phyloP scores from a whole-genome alignment of 2,113 vertebrate species.

The Glareola pratincola region DNA sequence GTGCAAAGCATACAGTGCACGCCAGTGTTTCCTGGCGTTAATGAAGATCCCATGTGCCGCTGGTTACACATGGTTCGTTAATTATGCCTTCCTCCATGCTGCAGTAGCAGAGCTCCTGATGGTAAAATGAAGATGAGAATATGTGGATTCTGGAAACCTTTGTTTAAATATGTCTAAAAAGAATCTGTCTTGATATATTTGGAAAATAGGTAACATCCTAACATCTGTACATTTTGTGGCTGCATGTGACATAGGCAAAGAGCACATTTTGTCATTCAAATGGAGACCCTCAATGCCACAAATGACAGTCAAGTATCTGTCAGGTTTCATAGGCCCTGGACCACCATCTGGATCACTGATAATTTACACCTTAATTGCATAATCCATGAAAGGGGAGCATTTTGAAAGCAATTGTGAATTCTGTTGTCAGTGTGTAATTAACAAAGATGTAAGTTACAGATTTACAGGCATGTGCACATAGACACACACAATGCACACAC shows the following conservation, averaged over 20 bases:
- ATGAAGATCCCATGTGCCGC: conserved; percentile 4
- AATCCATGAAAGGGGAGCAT: background rate
- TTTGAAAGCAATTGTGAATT: background rate
- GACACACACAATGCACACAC: background rate
- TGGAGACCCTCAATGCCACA: background rate
- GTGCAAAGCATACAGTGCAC: background rate
- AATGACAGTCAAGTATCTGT: background rate
- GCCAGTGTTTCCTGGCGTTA: background rate
- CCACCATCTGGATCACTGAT: background rate
- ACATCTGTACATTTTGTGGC: background rate
- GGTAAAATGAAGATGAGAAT: background rate
- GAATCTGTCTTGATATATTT: background rate
- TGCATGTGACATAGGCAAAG: background rate
- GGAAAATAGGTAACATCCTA: background rate
- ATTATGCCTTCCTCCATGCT: background rate
- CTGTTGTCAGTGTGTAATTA: background rate
- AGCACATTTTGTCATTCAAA: background rate
- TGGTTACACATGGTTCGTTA: background rate
- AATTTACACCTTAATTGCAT: background rate
- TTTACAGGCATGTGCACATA: background rate
- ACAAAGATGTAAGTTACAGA: background rate
- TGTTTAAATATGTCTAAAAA: background rate
- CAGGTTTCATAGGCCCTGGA: background rate
- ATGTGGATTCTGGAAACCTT: background rate
- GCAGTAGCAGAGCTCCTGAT: background rate